Evolutionary conservation across 2,113 vertebrate species (phyloP), one percentile per base, ranked within the genome.

Genomic region (Cyprinodon tularosa): DNA sequence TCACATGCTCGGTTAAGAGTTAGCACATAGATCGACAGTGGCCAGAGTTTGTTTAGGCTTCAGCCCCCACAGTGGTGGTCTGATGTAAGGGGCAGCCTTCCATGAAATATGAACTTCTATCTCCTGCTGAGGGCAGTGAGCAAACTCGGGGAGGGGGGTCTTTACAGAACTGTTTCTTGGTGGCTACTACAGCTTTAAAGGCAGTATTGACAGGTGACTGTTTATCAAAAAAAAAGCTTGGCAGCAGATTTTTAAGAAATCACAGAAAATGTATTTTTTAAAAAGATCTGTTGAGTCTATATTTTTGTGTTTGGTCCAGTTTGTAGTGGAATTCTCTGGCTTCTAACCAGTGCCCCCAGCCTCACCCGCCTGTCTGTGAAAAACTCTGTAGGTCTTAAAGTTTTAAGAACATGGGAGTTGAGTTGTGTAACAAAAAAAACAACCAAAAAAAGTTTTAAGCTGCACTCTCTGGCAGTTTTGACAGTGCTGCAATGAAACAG

Each of bases 1-100:
- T 53, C 80, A 86, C 68, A 68, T 11, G 78, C 83, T 88, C 12
- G 62, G 53, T 45, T 68, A 76, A 47, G 76, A 88, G 72, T 91
- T 93, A 92, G 87, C 88, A 66, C 77, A 82, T 73, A 87, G 88
- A 91, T 90, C 86, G 84, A 83, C 86, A 88, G 86, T 84, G 88
- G 89, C 76, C 68, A 74, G 71, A 80, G 83, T 90, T 91, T 94
- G 87, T 89, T 93, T 91, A 90, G 88, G 82, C 85, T 90, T 67
- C 68, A 62, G 50, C 68, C 64, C 48, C 64, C 77, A 66, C 85
- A 64, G 84, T 44, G 72, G 86, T 88, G 81, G 86, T 92, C 89
- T 84, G 22, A 38, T 84, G 80, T 72, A 83, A 90, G 86, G 50
- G 82, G 70, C 83, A 65, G 78, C 65, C 60, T 83, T 86, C 92